Percentiles rank a stretch among this genome's conserved stretches.
Conservation (phyloP, 53 echinoderm and acorn worm species). For the Zoroaster sp. region DNA sequence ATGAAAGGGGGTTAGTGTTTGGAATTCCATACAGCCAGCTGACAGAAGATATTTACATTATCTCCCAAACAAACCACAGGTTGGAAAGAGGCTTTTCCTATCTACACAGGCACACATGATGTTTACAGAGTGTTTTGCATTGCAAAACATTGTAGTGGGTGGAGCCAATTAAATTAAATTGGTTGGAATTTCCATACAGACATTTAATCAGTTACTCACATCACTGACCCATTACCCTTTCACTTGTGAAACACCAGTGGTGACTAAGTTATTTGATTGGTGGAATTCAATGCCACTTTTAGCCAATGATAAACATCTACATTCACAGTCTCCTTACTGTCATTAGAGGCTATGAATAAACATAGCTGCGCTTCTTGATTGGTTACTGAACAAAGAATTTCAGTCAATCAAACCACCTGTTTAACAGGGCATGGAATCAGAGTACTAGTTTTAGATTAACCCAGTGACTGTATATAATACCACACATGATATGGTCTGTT, state of each 20-base stretch:
- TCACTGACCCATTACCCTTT: background rate
- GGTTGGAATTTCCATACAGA: background rate
- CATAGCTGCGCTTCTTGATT: no score
- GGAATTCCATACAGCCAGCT: conserved; percentile 27
- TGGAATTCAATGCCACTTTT: background rate
- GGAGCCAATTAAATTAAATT: background rate
- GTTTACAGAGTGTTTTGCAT: background rate
- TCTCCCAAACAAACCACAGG: conserved; percentile 25
- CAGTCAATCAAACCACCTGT: no score
- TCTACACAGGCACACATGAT: background rate
- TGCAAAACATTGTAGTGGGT: background rate
- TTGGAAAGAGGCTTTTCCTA: background rate
- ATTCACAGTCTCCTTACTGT: background rate
- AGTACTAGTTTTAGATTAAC: no score
- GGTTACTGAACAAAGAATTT: no score
- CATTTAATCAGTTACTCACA: background rate
- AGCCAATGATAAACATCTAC: background rate
- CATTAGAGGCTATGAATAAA: no score
- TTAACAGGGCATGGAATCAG: no score
- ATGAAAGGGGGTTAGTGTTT: background rate
- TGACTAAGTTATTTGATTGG: background rate
- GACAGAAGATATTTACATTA: conserved; percentile 36
- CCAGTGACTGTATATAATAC: no score
- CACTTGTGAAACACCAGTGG: background rate
- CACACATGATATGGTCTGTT: no score